These are phyloP conservation scores for Oxyscelio sp. DNA, from an alignment of 2,888 invertebrate species.

Conservation along the genomic window DNA sequence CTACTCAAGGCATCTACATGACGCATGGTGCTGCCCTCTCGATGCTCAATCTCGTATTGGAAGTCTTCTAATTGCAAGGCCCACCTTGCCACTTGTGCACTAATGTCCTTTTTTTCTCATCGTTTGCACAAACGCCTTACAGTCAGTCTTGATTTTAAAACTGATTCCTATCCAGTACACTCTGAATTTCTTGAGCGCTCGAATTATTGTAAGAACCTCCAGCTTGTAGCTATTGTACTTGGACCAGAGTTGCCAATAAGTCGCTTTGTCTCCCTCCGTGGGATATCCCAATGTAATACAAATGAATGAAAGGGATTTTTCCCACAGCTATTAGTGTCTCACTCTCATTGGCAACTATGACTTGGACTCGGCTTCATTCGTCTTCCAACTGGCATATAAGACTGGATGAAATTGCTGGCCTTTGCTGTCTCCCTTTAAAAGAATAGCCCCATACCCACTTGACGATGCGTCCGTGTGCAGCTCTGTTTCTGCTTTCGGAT, in stretches of 20 bases:
- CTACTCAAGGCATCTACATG: not conserved
- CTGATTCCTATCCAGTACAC: too few species aligned
- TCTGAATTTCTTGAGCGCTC: not conserved
- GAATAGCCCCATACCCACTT: constrained; percentile 45
- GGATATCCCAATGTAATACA: too few species aligned
- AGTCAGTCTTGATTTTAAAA: too few species aligned
- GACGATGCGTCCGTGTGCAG: constrained; percentile 58
- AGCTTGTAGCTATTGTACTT: constrained; percentile 57
- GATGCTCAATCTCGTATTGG: not conserved
- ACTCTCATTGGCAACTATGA: too few species aligned
- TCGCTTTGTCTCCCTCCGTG: too few species aligned
- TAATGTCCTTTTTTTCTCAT: too few species aligned
- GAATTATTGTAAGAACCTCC: constrained; percentile 48
- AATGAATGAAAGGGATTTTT: too few species aligned
- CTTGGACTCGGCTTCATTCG: constrained; percentile 11
- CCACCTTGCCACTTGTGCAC: too few species aligned
- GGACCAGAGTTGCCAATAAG: too few species aligned
- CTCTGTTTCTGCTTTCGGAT: constrained; percentile 40
- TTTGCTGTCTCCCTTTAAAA: constrained; percentile 17
- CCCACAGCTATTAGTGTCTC: too few species aligned
- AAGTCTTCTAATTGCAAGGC: not conserved
- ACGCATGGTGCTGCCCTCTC: not conserved
- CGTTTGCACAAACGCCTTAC: too few species aligned
- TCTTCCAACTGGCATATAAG: constrained; percentile 40
- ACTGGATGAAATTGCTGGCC: not conserved